These are phyloP conservation scores for Trematocara nigrifrons DNA, from an alignment of 2,113 vertebrate species.

Conservation along the genomic window DNA sequence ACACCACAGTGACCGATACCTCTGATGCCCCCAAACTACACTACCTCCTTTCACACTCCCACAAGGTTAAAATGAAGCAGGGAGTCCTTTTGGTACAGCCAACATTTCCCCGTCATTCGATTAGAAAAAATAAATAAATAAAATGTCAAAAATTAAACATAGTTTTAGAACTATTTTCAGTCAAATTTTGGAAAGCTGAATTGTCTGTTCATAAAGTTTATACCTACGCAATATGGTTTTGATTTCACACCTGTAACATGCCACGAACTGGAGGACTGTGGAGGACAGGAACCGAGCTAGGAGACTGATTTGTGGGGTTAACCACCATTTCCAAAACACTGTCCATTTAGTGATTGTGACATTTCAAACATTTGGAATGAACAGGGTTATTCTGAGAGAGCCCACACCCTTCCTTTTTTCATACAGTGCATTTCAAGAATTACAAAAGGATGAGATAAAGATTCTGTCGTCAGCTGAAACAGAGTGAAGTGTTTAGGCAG, in stretches of 20 bases:
- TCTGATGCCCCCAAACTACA: neutral
- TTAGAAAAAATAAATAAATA: neutral
- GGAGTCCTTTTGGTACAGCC: neutral
- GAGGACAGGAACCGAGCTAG: neutral
- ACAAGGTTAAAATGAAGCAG: neutral
- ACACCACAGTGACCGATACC: neutral
- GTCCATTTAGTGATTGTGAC: neutral
- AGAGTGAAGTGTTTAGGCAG: neutral
- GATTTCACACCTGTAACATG: neutral
- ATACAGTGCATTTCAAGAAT: neutral
- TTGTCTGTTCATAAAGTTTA: neutral
- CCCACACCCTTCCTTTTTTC: neutral
- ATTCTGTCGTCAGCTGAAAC: neutral
- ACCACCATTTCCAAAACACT: neutral
- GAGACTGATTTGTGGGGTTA: neutral
- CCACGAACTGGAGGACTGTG: neutral
- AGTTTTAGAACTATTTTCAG: neutral
- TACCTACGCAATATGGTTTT: neutral
- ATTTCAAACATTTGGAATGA: neutral
- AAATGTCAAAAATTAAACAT: neutral
- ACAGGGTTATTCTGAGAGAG: neutral
- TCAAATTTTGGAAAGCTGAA: neutral
- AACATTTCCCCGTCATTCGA: neutral
- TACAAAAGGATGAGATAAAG: neutral
- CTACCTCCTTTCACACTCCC: neutral